A percentile compares a stretch with the other conserved stretches of the same genome.
Evolutionary conservation across 2,888 invertebrate genomes (phyloP).

Genomic region (Trypoxylon attenuatum): DNA sequence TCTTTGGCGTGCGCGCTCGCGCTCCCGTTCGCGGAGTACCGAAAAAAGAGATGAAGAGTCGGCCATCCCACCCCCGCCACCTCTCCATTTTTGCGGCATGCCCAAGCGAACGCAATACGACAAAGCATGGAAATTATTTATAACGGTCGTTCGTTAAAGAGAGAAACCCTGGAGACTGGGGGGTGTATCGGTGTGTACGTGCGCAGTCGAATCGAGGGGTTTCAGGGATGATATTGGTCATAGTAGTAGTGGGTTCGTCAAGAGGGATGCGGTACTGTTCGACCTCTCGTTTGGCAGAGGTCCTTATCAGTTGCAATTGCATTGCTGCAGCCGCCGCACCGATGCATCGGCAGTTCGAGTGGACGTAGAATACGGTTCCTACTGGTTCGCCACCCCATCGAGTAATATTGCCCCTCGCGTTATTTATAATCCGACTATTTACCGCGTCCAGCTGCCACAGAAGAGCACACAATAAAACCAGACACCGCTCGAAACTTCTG

Average conservation of each 20-base stretch:
- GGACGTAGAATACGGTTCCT: not conserved
- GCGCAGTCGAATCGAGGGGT: constrained; percentile 25
- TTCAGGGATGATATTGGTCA: not conserved
- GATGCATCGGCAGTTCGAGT: constrained; percentile 21
- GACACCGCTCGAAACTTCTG: constrained; percentile 24
- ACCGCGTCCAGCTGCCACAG: constrained; percentile 66
- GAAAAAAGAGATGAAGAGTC: constrained; percentile 29
- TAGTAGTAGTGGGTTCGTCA: constrained; percentile 29
- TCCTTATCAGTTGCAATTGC: constrained; percentile 52
- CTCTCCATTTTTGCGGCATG: constrained; percentile 41
- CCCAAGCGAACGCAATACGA: constrained; percentile 55
- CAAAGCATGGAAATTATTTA: constrained; percentile 65
- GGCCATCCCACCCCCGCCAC: constrained; percentile 11
- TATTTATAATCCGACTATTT: constrained; percentile 68
- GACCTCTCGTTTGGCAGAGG: constrained; percentile 53
- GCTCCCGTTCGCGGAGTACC: constrained; percentile 16
- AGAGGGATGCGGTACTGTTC: constrained; percentile 22
- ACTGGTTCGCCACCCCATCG: constrained; percentile 14
- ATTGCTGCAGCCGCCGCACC: constrained; percentile 10
- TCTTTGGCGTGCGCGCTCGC: too few relatives aligned
- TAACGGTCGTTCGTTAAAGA: constrained; percentile 66
- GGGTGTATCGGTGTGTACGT: constrained; percentile 16
- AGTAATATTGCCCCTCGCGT: constrained; percentile 48
- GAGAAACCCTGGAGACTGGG: constrained; percentile 51
- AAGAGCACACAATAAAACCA: constrained; percentile 63